Conservation (phyloP, 2,797 vertebrate genomes). For the Agapornis canus region DNA sequence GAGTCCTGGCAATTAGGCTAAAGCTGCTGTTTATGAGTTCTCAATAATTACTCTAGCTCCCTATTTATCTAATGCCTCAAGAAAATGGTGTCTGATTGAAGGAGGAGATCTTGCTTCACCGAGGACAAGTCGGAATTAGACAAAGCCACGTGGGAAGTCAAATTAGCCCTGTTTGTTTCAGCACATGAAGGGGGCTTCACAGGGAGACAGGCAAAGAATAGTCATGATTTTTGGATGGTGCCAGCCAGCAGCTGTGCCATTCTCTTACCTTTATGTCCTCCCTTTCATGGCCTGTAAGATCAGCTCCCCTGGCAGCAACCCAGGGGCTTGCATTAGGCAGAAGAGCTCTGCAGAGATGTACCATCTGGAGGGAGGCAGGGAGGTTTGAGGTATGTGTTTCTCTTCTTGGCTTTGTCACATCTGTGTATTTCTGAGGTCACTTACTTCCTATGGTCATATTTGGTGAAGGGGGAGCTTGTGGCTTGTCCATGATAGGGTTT, state of each 20-base stretch:
- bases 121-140: conserved; percentile 67
- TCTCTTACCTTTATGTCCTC: conserved; percentile 59
- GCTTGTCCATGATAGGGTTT: neutral
- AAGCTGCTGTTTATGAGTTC: conserved; percentile 74
- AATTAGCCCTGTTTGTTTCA: conserved; percentile 72
- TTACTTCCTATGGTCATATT: neutral
- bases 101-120: conserved; percentile 60
- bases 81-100: conserved; percentile 76
- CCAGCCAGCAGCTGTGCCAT: conserved; percentile 62
- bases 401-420: neutral
- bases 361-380: neutral
- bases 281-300: neutral
- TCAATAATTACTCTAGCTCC: conserved; percentile 73
- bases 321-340: neutral
- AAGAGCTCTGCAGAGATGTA: neutral
- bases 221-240: conserved; percentile 59
- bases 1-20: conserved; percentile 70
- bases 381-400: neutral
- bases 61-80: conserved; percentile 59
- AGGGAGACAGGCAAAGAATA: conserved; percentile 48
- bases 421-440: neutral
- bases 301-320: neutral
- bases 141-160: conserved; percentile 65
- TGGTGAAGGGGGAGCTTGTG: neutral
- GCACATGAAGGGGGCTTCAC: conserved; percentile 26